Conservation (phyloP, 2,888 invertebrate species). For the Ormyrus rosae region DNA sequence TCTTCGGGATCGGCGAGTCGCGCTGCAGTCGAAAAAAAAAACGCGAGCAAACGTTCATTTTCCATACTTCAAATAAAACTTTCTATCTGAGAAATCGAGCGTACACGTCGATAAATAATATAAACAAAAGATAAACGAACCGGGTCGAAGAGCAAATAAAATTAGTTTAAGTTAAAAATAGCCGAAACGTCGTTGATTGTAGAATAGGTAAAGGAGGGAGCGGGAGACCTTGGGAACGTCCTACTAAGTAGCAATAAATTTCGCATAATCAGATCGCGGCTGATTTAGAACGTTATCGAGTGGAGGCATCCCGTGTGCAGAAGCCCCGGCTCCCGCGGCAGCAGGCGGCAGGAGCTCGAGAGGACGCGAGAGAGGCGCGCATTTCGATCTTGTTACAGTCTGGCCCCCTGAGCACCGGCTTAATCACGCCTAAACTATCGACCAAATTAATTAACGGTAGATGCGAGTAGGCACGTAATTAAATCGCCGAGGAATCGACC, state of each 20-base stretch:
- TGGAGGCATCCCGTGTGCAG: constrained; percentile 29
- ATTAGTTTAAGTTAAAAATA: background rate
- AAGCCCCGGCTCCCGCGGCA: background rate
- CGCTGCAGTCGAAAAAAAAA: too few species aligned
- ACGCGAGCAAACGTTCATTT: too few species aligned
- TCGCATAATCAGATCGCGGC: constrained; percentile 53
- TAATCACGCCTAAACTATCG: constrained; percentile 69
- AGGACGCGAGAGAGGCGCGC: constrained; percentile 22
- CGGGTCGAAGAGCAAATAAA: too few species aligned
- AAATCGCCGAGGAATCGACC: constrained; percentile 69
- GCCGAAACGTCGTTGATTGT: background rate
- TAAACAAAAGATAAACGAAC: too few species aligned
- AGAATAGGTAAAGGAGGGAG: background rate
- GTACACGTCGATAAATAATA: too few species aligned
- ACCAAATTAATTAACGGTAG: constrained; percentile 71
- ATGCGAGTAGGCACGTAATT: constrained; percentile 66
- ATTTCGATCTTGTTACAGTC: constrained; percentile 46
- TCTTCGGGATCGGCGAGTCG: too few species aligned
- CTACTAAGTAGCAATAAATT: constrained; percentile 52
- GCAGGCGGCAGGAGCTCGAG: constrained; percentile 30
- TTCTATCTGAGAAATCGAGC: too few species aligned
- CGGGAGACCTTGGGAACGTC: constrained; percentile 12
- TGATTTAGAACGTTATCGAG: constrained; percentile 55
- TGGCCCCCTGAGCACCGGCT: constrained; percentile 58
- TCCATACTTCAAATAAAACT: too few species aligned